Conservation (phyloP, 2,888 invertebrate species). For the Parnassius glacialis region DNA sequence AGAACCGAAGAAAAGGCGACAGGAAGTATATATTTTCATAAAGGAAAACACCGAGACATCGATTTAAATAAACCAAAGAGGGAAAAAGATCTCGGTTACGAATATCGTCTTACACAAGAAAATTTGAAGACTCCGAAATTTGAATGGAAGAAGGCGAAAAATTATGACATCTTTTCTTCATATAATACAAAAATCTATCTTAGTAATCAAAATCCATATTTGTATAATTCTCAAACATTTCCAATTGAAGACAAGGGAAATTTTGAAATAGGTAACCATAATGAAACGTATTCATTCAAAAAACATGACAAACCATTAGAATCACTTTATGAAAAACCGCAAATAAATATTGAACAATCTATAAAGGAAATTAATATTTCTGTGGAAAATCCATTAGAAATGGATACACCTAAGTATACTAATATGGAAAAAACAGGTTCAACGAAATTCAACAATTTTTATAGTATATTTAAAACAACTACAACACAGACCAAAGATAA, state of each 20-base stretch:
- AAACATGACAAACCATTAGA: not conserved
- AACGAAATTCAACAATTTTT: slow-evolving; percentile 7
- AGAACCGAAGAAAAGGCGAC: not conserved
- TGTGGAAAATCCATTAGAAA: not conserved
- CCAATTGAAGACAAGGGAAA: slow-evolving; percentile 1
- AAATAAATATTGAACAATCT: not conserved
- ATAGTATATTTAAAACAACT: slow-evolving; percentile 27
- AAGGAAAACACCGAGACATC: not conserved
- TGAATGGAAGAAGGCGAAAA: slow-evolving; percentile 13
- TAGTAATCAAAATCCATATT: not conserved
- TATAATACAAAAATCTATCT: not conserved
- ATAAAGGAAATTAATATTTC: not conserved
- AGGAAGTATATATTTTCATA: not conserved
- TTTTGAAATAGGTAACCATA: not conserved
- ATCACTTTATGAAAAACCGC: not conserved
- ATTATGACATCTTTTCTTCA: slow-evolving; percentile 1
- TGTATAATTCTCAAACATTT: not conserved
- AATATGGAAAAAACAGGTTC: not conserved
- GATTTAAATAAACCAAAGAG: not conserved
- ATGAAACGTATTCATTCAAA: not conserved
- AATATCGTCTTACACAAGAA: slow-evolving; percentile 6
- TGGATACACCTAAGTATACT: not conserved
- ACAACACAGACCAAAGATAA: slow-evolving; percentile 35
- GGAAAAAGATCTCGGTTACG: slow-evolving; percentile 1
- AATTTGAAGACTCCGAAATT: slow-evolving; percentile 6